A percentile compares a stretch with the other conserved stretches of the same genome.
Conservation (phyloP, 2,113 vertebrate species). For the Anthoscopus minutus region DNA sequence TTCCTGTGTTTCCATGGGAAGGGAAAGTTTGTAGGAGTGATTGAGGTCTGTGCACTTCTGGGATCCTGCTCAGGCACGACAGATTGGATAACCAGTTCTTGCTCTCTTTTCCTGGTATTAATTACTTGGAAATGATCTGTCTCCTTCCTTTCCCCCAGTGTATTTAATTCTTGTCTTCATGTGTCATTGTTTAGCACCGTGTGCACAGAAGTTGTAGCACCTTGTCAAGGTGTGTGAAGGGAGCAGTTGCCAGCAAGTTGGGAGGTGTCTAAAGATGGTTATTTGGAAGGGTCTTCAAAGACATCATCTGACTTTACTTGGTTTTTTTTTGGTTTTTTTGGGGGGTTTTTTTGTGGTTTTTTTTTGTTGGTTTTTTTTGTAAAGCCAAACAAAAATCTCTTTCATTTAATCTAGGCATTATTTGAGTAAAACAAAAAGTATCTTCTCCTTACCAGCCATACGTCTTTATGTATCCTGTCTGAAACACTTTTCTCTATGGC, state of each 20-base stretch:
- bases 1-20: background rate
- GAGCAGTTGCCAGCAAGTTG: background rate
- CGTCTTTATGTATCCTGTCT: background rate
- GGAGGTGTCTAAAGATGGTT: background rate
- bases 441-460: background rate
- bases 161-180: background rate
- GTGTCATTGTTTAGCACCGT: background rate
- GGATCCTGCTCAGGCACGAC: background rate
- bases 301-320: no score
- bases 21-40: background rate
- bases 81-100: background rate
- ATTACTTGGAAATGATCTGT: background rate
- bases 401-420: background rate
- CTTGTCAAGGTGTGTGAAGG: rapidly evolving
- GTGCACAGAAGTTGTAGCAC: background rate
- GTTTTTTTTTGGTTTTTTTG: no score
- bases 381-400: background rate
- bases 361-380: no score
- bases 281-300: background rate
- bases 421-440: background rate
- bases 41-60: background rate
- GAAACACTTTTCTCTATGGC: background rate
- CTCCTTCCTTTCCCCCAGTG: background rate
- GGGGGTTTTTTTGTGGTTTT: no score
- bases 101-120: background rate